Conservation (phyloP, 2,797 vertebrate genomes). For the Botia almorhae region DNA sequence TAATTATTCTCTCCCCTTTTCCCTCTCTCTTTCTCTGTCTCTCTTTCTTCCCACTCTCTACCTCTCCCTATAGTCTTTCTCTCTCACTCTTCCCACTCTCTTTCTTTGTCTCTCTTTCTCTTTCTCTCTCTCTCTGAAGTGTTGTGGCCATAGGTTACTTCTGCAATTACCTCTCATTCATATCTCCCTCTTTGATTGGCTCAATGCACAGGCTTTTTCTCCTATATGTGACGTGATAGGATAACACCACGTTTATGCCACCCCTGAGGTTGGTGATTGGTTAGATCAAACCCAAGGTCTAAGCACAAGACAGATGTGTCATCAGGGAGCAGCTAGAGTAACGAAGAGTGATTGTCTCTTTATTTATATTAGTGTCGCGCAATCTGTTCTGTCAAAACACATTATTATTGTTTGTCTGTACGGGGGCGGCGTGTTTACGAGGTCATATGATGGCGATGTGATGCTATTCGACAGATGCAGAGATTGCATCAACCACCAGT, state of each 20-base stretch:
- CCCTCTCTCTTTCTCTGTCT: too few relatives aligned
- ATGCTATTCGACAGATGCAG: slow-evolving; percentile 30
- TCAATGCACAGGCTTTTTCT: not conserved
- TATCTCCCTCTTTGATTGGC: slow-evolving; percentile 6
- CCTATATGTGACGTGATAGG: not conserved
- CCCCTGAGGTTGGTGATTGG: not conserved
- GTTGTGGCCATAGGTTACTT: slow-evolving; percentile 20
- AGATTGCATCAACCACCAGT: slow-evolving; percentile 30
- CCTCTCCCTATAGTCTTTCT: not conserved
- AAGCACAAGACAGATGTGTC: slow-evolving; percentile 24
- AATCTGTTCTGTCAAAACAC: slow-evolving; percentile 45
- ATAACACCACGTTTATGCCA: not conserved
- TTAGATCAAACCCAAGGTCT: not conserved
- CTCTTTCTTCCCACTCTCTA: too few relatives aligned
- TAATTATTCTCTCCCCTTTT: slow-evolving; percentile 30
- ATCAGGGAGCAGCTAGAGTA: slow-evolving; percentile 22
- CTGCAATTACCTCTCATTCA: slow-evolving; percentile 19
- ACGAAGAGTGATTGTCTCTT: slow-evolving; percentile 38
- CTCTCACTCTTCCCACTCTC: too few relatives aligned
- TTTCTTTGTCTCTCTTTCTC: not conserved
- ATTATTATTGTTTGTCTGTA: slow-evolving; percentile 32
- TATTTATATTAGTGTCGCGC: slow-evolving; percentile 44
- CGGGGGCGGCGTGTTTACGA: slow-evolving; percentile 1
- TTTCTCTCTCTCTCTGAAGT: not conserved
- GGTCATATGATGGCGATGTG: slow-evolving; percentile 14